These are phyloP conservation scores for Sussaba pulchella DNA, from an alignment of 2,888 invertebrate genomes.

Conservation along the genomic window DNA sequence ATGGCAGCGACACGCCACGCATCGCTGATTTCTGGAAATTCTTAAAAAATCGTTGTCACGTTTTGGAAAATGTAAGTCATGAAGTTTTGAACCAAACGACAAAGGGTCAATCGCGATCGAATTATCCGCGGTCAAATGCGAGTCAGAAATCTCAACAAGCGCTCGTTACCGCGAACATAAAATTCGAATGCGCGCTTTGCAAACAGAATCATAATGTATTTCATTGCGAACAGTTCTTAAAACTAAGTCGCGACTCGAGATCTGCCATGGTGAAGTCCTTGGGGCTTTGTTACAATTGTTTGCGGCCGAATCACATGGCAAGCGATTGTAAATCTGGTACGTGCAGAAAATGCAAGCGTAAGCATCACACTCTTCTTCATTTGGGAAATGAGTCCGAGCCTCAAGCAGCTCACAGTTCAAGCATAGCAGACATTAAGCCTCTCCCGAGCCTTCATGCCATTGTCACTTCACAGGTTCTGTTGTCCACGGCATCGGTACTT, in stretches of 20 bases:
- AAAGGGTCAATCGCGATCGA: background rate
- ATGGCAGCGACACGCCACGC: background rate
- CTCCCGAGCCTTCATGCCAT: constrained; percentile 17
- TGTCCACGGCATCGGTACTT: constrained; percentile 10
- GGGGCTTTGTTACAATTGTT: too few species aligned
- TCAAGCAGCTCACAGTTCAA: background rate
- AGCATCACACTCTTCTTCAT: too few species aligned
- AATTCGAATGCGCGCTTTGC: constrained; percentile 29
- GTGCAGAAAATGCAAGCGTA: constrained; percentile 42
- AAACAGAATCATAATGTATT: constrained; percentile 31
- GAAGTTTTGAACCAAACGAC: background rate
- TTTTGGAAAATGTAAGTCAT: too few species aligned
- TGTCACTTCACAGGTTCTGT: constrained; percentile 16
- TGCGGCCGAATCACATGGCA: too few species aligned
- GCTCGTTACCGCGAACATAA: background rate
- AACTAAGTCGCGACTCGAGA: constrained; percentile 26
- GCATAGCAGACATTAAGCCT: background rate
- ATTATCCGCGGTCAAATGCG: background rate
- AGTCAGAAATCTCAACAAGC: constrained; percentile 9
- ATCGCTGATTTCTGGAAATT: background rate
- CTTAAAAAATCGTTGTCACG: background rate
- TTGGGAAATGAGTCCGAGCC: too few species aligned
- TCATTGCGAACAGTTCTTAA: constrained; percentile 48
- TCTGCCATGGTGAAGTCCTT: constrained; percentile 3
- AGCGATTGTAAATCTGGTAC: too few species aligned